phyloP scores from a whole-genome alignment of 2,113 vertebrate species.

The Jaculus jaculus region DNA sequence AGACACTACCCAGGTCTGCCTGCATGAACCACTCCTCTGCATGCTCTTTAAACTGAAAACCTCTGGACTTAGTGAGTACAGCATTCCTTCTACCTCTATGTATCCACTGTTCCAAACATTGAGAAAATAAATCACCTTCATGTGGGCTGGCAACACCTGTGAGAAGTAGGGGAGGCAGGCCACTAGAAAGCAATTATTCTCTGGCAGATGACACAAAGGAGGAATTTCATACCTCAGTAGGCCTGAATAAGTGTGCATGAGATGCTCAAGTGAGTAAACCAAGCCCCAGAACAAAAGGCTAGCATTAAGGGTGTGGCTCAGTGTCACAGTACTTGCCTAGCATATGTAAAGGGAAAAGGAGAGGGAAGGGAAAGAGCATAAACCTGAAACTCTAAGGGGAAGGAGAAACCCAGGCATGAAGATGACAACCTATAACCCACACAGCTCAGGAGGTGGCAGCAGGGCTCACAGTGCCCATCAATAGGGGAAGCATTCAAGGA shows the following conservation, averaged over 20 bases:
- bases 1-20: not conserved
- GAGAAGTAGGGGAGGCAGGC: no score
- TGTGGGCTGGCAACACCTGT: not conserved
- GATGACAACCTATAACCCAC: not conserved
- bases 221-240: not conserved
- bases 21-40: not conserved
- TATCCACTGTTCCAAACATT: not conserved
- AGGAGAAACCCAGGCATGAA: accelerated
- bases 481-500: not conserved
- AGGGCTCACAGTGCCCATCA: not conserved
- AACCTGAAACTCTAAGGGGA: not conserved
- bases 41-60: not conserved
- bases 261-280: not conserved
- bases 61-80: not conserved
- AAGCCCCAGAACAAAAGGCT: no score
- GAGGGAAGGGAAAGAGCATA: not conserved
- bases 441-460: not conserved
- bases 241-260: not conserved
- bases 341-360: not conserved
- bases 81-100: not conserved
- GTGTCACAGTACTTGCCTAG: not conserved
- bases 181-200: not conserved
- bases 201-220: not conserved
- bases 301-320: not conserved
- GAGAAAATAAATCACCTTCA: not conserved